Conservation (phyloP, 2,797 vertebrate genomes). For the Aplochiton taeniatus region DNA sequence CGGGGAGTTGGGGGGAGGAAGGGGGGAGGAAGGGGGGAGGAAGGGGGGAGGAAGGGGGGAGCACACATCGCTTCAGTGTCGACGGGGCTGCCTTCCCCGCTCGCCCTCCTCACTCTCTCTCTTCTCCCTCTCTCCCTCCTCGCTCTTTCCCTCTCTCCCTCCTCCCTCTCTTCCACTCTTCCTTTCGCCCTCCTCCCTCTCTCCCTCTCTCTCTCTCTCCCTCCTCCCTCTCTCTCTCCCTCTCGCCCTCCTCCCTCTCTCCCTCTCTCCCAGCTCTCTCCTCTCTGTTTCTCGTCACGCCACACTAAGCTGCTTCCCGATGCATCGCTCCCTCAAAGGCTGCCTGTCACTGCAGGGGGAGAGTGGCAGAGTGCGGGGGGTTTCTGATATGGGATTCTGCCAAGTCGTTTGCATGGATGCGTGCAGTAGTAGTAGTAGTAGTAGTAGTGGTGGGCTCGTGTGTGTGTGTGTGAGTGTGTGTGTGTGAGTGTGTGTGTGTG, state of each 20-base stretch:
- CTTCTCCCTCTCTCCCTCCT: no score
- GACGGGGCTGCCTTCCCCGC: background rate
- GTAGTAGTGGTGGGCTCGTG: background rate
- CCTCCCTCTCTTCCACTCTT: no score
- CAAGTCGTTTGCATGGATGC: no score
- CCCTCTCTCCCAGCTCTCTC: background rate
- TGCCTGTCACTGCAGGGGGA: no score
- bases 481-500: background rate
- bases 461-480: conserved; percentile 4
- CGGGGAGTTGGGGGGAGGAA: background rate
- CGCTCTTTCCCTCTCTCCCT: no score
- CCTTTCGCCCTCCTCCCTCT: background rate
- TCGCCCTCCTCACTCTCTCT: no score
- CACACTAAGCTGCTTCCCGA: background rate
- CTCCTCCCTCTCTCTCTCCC: background rate
- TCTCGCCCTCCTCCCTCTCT: background rate
- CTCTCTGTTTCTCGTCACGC: background rate
- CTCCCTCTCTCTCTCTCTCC: background rate
- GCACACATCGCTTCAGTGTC: background rate
- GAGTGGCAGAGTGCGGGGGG: no score
- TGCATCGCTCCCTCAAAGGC: background rate
- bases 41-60: background rate
- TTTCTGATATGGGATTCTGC: no score
- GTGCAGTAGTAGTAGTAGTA: no score
- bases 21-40: background rate